Percentiles rank a stretch among this genome's conserved stretches.
Conservation (phyloP, 92 coral and sea anemone species). For the Metridium senile region DNA sequence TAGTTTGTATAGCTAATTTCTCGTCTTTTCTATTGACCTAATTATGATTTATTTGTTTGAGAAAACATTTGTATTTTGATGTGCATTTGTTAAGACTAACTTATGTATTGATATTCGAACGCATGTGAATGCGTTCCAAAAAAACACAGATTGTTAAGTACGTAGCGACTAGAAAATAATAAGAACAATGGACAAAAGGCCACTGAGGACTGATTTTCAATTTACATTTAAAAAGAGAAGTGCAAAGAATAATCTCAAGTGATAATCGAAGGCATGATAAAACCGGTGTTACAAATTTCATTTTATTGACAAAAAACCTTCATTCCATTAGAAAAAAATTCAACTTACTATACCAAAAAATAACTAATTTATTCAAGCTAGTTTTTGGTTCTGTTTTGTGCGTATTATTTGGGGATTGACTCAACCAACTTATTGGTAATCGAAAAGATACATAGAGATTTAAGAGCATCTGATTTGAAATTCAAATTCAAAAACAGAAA, state of each 20-base stretch:
- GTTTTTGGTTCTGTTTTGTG: too few relatives aligned
- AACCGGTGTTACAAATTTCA: too few relatives aligned
- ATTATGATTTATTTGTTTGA: conserved; percentile 28
- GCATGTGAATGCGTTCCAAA: conserved; percentile 1
- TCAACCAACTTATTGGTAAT: too few relatives aligned
- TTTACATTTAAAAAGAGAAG: conserved; percentile 2
- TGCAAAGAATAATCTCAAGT: not conserved
- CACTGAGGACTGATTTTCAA: conserved; percentile 9
- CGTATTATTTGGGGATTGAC: too few relatives aligned
- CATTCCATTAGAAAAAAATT: too few relatives aligned
- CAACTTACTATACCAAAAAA: too few relatives aligned
- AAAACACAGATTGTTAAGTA: conserved; percentile 13
- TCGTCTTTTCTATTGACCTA: conserved; percentile 23
- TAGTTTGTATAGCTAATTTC: conserved; percentile 21
- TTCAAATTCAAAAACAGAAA: too few relatives aligned
- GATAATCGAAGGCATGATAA: conserved; percentile 20
- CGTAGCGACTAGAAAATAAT: not conserved
- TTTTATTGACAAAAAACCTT: conserved; percentile 5
- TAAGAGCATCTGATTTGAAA: too few relatives aligned
- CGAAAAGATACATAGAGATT: too few relatives aligned
- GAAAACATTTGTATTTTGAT: conserved; percentile 16
- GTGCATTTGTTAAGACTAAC: not conserved
- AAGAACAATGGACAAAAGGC: not conserved
- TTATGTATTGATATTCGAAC: not conserved
- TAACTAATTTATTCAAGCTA: too few relatives aligned